These are phyloP conservation scores for Diuraphis noxia DNA, from an alignment of 1,140 invertebrate genomes.

Conservation along the genomic window DNA sequence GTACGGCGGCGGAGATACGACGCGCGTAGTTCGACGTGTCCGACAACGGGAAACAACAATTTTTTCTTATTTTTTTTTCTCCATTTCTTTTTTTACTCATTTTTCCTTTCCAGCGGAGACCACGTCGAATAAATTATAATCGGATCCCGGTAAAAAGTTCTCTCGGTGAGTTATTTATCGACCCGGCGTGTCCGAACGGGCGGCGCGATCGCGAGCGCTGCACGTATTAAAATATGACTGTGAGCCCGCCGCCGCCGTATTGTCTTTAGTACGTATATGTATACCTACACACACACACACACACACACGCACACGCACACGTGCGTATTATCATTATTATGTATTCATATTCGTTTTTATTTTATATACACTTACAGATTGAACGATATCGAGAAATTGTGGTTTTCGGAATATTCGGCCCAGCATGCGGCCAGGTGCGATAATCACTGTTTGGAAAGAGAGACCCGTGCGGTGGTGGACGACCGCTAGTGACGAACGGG, in stretches of 20 bases:
- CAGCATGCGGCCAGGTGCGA: constrained; percentile 53
- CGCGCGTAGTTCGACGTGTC: constrained; percentile 28
- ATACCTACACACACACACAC: too few species aligned
- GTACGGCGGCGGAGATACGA: constrained; percentile 16
- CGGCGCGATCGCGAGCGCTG: constrained; percentile 17
- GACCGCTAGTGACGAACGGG: not conserved
- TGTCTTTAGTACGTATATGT: constrained; percentile 47
- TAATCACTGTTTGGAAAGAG: constrained; percentile 44
- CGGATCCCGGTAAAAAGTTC: constrained; percentile 48
- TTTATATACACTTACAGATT: constrained; percentile 32
- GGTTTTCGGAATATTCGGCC: constrained; percentile 50
- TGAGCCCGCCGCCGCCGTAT: constrained; percentile 13
- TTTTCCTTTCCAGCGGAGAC: constrained; percentile 28
- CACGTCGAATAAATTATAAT: constrained; percentile 52
- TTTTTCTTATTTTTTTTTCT: not conserved
- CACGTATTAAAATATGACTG: constrained; percentile 47
- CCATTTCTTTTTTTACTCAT: not conserved
- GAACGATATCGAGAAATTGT: constrained; percentile 53
- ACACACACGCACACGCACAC: not conserved
- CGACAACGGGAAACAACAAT: constrained; percentile 39
- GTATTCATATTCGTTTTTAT: constrained; percentile 40
- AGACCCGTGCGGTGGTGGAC: not conserved
- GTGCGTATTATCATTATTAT: not conserved
- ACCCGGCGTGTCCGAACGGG: constrained; percentile 50
- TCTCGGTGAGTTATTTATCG: constrained; percentile 50